Percentiles rank a stretch among this genome's conserved stretches.
Conservation (phyloP, 2,113 vertebrate genomes). For the Dipodomys merriami region DNA sequence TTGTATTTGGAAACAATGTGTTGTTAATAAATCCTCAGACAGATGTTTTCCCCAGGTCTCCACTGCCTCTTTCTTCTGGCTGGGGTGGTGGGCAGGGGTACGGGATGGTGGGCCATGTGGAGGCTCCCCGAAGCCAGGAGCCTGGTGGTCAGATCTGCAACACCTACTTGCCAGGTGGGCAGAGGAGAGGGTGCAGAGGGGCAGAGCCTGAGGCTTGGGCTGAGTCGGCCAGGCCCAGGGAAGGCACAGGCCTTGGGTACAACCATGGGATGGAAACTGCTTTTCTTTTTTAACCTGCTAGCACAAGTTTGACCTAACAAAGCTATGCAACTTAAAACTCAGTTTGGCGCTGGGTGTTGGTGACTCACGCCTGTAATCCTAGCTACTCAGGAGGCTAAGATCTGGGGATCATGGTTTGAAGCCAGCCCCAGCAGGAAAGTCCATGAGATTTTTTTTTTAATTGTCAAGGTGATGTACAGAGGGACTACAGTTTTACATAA, state of each 20-base stretch:
- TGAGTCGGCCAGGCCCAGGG: too few relatives aligned
- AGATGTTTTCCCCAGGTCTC: conserved; percentile 67
- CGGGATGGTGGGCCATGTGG: too few relatives aligned
- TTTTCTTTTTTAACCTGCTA: background rate
- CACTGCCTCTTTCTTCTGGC: conserved; percentile 53
- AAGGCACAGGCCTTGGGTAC: background rate
- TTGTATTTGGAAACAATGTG: conserved; percentile 80
- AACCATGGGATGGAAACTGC: background rate
- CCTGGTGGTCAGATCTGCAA: background rate
- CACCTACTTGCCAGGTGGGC: too few relatives aligned
- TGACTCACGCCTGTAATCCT: too few relatives aligned
- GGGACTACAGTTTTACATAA: too few relatives aligned
- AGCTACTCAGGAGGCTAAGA: too few relatives aligned
- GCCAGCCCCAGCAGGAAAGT: too few relatives aligned
- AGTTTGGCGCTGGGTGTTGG: background rate
- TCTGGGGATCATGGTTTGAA: too few relatives aligned
- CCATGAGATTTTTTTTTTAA: too few relatives aligned
- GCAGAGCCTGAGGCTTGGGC: background rate
- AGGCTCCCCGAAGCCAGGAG: background rate
- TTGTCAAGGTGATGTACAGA: too few relatives aligned
- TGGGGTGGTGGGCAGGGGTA: background rate
- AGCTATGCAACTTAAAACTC: background rate
- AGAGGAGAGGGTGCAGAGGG: fast-evolving
- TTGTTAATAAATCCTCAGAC: conserved; percentile 79
- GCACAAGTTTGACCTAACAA: background rate